Evolutionary conservation across 2,797 vertebrate genomes (phyloP).

Genomic region (Microctenopoma steveboyesi): DNA sequence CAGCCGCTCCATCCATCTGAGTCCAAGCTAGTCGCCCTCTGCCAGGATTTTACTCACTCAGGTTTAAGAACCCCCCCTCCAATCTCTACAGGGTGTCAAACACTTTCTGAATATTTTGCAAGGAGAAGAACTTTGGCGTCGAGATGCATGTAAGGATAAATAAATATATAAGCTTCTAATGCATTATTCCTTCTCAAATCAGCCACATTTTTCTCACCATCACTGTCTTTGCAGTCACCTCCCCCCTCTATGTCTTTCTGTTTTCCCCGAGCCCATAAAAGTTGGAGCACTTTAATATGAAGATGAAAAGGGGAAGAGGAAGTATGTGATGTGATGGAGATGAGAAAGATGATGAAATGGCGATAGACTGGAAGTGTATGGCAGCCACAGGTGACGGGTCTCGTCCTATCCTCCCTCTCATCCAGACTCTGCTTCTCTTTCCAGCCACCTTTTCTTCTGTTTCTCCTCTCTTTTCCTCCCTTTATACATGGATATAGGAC

Average conservation of each 20-base stretch:
- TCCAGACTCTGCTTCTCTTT: constrained; percentile 40
- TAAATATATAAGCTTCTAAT: constrained; percentile 54
- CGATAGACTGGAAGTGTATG: constrained; percentile 60
- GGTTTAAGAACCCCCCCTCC: constrained; percentile 33
- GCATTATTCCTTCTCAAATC: constrained; percentile 66
- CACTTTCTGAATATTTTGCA: constrained; percentile 46
- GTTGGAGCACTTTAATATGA: constrained; percentile 67
- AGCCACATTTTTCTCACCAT: constrained; percentile 39
- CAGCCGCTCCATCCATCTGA: constrained; percentile 51
- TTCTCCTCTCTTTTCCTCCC: constrained; percentile 28
- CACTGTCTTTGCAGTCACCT: constrained; percentile 28
- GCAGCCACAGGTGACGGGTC: constrained; percentile 72
- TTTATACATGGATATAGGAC: constrained; percentile 57
- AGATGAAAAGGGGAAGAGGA: constrained; percentile 63
- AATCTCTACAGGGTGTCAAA: constrained; percentile 10
- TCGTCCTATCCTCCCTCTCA: constrained; percentile 48
- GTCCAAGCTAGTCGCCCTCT: constrained; percentile 28
- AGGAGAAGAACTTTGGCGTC: neutral
- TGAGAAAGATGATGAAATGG: constrained; percentile 72
- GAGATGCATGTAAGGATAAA: constrained; percentile 38
- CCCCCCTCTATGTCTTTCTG: constrained; percentile 17
- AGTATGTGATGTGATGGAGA: constrained; percentile 67
- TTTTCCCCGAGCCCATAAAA: constrained; percentile 66
- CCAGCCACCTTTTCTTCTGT: constrained; percentile 31
- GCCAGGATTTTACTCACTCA: constrained; percentile 28